These are phyloP conservation scores for Geophilus truncorum DNA, from an alignment of 2,888 invertebrate genomes.

Conservation along the genomic window DNA sequence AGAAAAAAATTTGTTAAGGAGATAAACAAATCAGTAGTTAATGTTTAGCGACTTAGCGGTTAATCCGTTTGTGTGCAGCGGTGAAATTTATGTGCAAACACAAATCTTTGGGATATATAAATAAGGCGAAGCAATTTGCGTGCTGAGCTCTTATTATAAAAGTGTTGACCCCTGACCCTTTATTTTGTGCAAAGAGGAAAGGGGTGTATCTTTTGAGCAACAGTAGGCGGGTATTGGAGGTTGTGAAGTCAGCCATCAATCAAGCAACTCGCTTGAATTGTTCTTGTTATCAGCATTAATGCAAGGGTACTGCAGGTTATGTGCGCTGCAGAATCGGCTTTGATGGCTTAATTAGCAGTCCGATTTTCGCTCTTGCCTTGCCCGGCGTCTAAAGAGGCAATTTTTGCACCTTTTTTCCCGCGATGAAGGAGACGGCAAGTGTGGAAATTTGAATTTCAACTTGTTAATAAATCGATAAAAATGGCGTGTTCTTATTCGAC, in stretches of 20 bases:
- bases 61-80: neutral
- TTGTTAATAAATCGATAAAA: neutral
- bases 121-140: neutral
- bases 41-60: neutral
- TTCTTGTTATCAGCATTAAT: neutral
- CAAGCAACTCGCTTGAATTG: neutral
- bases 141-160: neutral
- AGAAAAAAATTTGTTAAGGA: neutral
- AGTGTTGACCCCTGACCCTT: neutral
- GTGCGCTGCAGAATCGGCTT: neutral
- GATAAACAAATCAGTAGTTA: neutral
- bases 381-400: no score
- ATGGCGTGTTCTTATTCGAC: neutral
- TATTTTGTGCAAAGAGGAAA: neutral
- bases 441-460: neutral
- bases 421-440: neutral
- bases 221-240: neutral
- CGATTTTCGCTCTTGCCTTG: neutral
- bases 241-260: neutral
- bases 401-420: neutral
- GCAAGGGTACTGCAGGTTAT: neutral
- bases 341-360: neutral
- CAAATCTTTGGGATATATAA: neutral
- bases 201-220: neutral
- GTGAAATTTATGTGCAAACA: neutral